A percentile compares a stretch with the other conserved stretches of the same genome.
phyloP scores from a whole-genome alignment of 2,113 vertebrate species.

The Oreocharis arfaki region DNA sequence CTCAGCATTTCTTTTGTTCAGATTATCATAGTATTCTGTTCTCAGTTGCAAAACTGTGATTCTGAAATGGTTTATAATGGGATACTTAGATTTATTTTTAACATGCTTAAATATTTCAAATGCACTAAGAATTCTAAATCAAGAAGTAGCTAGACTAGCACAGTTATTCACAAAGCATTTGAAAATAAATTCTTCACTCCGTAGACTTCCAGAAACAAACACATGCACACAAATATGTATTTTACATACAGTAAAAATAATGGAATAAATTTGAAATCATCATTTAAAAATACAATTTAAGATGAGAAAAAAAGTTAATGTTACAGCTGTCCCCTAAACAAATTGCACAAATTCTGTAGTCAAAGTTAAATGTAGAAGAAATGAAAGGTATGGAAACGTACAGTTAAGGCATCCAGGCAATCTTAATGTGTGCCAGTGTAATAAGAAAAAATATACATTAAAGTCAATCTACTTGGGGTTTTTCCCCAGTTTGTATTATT shows the following conservation, averaged over 20 bases:
- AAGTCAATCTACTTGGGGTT: not conserved
- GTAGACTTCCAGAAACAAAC: not conserved
- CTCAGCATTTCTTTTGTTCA: not conserved
- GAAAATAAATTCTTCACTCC: not conserved
- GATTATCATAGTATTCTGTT: not conserved
- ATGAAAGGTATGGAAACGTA: not conserved
- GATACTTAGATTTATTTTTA: not conserved
- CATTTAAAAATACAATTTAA: not conserved
- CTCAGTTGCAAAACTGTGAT: not conserved
- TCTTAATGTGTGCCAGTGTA: not conserved
- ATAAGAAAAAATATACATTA: not conserved
- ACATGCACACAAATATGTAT: rapidly evolving
- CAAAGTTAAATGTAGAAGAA: not conserved
- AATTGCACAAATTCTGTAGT: not conserved
- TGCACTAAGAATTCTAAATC: not conserved
- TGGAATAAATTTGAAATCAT: not conserved
- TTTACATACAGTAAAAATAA: not conserved
- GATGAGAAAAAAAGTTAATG: not conserved
- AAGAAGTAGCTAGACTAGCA: not conserved
- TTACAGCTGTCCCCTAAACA: not conserved
- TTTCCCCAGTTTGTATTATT: not conserved
- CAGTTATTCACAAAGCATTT: not conserved
- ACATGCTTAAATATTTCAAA: not conserved
- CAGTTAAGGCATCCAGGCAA: not conserved
- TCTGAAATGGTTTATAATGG: not conserved